Evolutionary conservation across 2,888 invertebrate genomes (phyloP).

Genomic region (Malthinus flaveolus): DNA sequence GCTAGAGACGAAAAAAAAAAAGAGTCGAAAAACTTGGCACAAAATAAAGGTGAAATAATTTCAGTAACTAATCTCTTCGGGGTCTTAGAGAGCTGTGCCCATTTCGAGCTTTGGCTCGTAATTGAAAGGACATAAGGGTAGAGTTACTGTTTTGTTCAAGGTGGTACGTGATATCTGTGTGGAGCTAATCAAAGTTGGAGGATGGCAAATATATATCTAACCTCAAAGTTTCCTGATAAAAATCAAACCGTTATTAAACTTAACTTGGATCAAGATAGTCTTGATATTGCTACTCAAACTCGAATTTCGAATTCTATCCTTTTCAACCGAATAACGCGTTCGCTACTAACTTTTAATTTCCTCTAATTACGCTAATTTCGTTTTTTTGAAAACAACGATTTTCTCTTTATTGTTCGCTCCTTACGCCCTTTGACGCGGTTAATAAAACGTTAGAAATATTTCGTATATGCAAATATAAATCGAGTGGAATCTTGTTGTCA

Average conservation of each 20-base stretch:
- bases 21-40: slow-evolving; percentile 18
- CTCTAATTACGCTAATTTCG: slow-evolving; percentile 8
- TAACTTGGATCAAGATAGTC: slow-evolving; percentile 28
- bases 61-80: slow-evolving; percentile 25
- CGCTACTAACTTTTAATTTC: slow-evolving; percentile 21
- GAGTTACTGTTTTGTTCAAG: slow-evolving; percentile 31
- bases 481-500: slow-evolving; percentile 27
- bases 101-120: slow-evolving; percentile 25
- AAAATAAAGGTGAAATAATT: slow-evolving; percentile 30
- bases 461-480: slow-evolving; percentile 28
- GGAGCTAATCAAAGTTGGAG: slow-evolving; percentile 31
- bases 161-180: slow-evolving; percentile 30
- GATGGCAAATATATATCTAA: slow-evolving; percentile 27
- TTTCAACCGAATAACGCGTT: slow-evolving; percentile 25
- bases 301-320: slow-evolving; percentile 11
- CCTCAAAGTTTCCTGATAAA: slow-evolving; percentile 32
- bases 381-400: neutral
- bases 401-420: neutral
- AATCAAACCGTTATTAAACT: slow-evolving; percentile 32
- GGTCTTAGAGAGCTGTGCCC: slow-evolving; percentile 14
- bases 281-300: slow-evolving; percentile 17
- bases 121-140: slow-evolving; percentile 32
- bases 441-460: slow-evolving; percentile 27
- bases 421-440: neutral
- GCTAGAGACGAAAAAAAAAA: neutral